Evolutionary conservation across 2,888 invertebrate species (phyloP).

Genomic region (Amphipoea oculea): DNA sequence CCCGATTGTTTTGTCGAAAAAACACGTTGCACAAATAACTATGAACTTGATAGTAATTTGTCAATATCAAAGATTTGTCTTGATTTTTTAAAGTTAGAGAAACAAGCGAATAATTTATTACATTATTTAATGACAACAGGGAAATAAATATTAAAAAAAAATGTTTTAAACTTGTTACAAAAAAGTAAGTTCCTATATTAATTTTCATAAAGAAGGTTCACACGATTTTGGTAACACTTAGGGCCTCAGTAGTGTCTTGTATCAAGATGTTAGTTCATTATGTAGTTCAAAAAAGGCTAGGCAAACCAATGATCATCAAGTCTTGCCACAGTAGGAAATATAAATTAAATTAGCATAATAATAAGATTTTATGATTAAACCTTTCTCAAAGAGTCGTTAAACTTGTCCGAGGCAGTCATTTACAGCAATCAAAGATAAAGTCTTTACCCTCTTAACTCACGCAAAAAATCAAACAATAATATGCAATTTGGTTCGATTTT

Average conservation of each 20-base stretch:
- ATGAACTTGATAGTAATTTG: no score
- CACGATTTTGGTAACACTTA: background rate
- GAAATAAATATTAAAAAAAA: background rate
- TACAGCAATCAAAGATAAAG: conserved; percentile 43
- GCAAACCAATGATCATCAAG: background rate
- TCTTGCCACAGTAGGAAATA: background rate
- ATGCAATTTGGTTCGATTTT: conserved; percentile 61
- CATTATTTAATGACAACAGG: background rate
- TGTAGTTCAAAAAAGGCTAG: background rate
- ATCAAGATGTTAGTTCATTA: background rate
- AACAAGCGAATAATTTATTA: background rate
- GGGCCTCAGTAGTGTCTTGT: background rate
- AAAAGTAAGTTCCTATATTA: background rate
- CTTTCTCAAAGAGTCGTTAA: conserved; percentile 40
- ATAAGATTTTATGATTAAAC: background rate
- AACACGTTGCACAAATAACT: background rate
- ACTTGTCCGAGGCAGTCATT: conserved; percentile 42
- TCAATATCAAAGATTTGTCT: background rate
- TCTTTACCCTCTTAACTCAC: conserved; percentile 55
- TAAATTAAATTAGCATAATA: background rate
- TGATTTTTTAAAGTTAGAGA: background rate
- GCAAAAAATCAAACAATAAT: conserved; percentile 66
- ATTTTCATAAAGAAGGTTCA: background rate
- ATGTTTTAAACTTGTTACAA: background rate
- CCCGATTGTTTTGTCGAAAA: background rate